These are phyloP conservation scores for Boloria euphrosyne DNA, from an alignment of 2,888 invertebrate species.

Conservation along the genomic window DNA sequence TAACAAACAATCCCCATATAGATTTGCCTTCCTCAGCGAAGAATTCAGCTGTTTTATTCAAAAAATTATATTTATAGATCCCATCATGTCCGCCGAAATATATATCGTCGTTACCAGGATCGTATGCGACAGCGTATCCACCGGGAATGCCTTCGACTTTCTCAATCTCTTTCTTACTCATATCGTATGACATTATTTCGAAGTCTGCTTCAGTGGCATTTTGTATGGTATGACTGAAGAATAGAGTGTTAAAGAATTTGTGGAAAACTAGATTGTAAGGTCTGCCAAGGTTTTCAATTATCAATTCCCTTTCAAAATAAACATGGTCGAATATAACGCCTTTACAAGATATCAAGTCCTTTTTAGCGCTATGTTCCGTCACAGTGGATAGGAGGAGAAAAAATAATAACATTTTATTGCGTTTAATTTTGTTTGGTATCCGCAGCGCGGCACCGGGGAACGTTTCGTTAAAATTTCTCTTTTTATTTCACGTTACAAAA, in stretches of 20 bases:
- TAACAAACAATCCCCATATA: constrained; percentile 65
- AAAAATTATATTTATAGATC: constrained; percentile 69
- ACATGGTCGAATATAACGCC: constrained; percentile 63
- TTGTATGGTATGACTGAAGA: constrained; percentile 67
- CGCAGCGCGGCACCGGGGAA: constrained; percentile 24
- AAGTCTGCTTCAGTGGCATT: constrained; percentile 60
- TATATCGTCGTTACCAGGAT: constrained; percentile 66
- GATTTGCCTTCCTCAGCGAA: constrained; percentile 68
- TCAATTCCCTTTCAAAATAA: constrained; percentile 57
- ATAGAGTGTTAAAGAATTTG: constrained; percentile 61
- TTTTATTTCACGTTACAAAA: constrained; percentile 39
- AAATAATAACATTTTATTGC: constrained; percentile 44
- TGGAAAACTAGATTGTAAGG: constrained; percentile 67
- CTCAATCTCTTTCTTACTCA: constrained; percentile 52
- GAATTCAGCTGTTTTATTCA: constrained; percentile 60
- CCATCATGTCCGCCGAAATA: constrained; percentile 74
- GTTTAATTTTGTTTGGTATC: constrained; percentile 45
- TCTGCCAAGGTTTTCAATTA: constrained; percentile 54
- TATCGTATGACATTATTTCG: constrained; percentile 56
- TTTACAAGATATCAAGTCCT: constrained; percentile 52
- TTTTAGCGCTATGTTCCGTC: constrained; percentile 25
- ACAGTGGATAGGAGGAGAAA: constrained; percentile 36
- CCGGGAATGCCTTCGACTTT: constrained; percentile 58
- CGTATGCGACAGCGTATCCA: constrained; percentile 69
- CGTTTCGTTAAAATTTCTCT: constrained; percentile 35